Evolutionary conservation across 1,140 invertebrate genomes (phyloP).

Genomic region (Bicyclus anynana): DNA sequence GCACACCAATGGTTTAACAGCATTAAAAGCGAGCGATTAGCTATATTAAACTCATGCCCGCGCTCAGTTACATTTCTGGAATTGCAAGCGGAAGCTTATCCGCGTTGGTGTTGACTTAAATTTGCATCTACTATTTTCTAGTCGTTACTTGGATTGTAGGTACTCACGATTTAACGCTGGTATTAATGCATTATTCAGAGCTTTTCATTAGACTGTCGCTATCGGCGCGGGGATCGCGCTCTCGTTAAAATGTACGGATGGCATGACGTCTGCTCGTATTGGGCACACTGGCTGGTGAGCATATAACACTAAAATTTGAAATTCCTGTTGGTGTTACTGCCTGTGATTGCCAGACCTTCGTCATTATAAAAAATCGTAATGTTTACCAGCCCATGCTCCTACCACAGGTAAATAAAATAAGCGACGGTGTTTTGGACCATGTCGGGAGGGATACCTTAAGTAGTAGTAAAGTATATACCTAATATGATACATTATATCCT

Average conservation of each 20-base stretch:
- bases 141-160: slow-evolving; percentile 63
- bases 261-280: slow-evolving; percentile 72
- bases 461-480: too few relatives aligned
- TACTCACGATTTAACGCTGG: slow-evolving; percentile 75
- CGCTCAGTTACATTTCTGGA: slow-evolving; percentile 52
- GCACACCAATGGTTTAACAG: too few relatives aligned
- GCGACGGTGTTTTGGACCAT: too few relatives aligned
- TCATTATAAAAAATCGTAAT: too few relatives aligned
- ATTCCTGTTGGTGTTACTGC: too few relatives aligned
- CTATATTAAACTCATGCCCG: slow-evolving; percentile 36
- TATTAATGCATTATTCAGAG: slow-evolving; percentile 76
- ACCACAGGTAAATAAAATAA: too few relatives aligned
- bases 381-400: too few relatives aligned
- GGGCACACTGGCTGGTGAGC: slow-evolving; percentile 43
- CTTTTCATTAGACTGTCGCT: slow-evolving; percentile 73
- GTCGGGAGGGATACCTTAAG: too few relatives aligned
- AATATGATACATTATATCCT: too few relatives aligned
- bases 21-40: slow-evolving; percentile 37
- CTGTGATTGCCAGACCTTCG: too few relatives aligned
- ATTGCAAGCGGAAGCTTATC: slow-evolving; percentile 63
- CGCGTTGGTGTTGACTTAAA: slow-evolving; percentile 63
- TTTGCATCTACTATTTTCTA: slow-evolving; percentile 72
- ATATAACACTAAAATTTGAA: slow-evolving; percentile 39
- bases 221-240: slow-evolving; percentile 68
- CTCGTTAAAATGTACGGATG: slow-evolving; percentile 75